These are phyloP conservation scores for Charadrius vociferus DNA, from an alignment of 2,113 vertebrate species.

Conservation along the genomic window DNA sequence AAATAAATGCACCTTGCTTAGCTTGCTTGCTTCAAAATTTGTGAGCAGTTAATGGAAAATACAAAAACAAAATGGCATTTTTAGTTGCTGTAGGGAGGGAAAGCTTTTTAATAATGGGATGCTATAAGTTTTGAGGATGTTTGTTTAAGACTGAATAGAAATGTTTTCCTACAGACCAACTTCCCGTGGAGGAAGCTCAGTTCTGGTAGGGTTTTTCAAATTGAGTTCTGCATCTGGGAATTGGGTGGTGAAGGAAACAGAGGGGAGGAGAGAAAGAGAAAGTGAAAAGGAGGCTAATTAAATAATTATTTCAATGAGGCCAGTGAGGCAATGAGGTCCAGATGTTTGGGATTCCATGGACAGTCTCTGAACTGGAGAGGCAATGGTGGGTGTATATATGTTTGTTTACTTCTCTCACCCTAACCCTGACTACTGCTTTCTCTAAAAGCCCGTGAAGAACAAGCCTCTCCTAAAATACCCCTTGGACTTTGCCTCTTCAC, in stretches of 20 bases:
- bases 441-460: not conserved
- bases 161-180: not conserved
- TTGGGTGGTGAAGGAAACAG: not conserved
- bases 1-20: not conserved
- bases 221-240: not conserved
- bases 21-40: not conserved
- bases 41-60: not conserved
- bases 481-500: not conserved
- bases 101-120: not conserved
- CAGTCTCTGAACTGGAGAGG: not conserved
- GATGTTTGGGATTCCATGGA: not conserved
- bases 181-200: not conserved
- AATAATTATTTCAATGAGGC: slow-evolving; percentile 10
- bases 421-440: not conserved
- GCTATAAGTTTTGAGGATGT: not conserved
- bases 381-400: not conserved
- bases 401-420: slow-evolving; percentile 4
- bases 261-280: not conserved
- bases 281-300: slow-evolving; percentile 46
- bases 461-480: not conserved
- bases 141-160: not conserved
- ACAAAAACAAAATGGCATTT: not conserved
- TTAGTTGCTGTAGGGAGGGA: not conserved
- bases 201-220: not conserved
- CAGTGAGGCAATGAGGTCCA: not conserved